Base-by-base conservation (phyloP, 2,797 vertebrate genomes). In the Scleropages formosus region DNA sequence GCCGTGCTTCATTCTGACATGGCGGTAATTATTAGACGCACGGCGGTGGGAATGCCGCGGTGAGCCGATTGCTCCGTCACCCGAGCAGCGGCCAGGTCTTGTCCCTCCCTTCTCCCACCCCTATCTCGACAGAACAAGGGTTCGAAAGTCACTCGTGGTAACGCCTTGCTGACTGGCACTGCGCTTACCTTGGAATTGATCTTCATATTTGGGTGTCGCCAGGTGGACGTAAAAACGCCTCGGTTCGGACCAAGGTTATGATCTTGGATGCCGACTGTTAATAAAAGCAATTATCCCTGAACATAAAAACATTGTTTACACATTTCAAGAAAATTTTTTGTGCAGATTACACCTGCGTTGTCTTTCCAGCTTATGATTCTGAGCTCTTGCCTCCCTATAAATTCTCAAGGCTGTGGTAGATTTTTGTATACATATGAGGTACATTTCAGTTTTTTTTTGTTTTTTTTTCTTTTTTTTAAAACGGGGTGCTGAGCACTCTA, bases 401-500 rank as follows among this genome's bases (percentile, higher is more conserved):
- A 70, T 69, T 78, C 31, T 73, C 61, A 65, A 16, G 51, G 78
- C 73, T 61, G 68, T 79, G 77, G 46, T 78, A 47, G 53, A 70
- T 75, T 77, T 71, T 78, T 72, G 1, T 60, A 44, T 66, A 76
- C 73, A 66, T 82, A 31, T 78, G 64, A 84, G 74, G 77, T 73
- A 80, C 80, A 78, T 71, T 72, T 24, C 75, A 2, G 31, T 75
- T 78, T 83, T 82, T 77, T 65, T n/a, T n/a, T n/a, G 31, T 75
- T 78, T 83, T 82, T 77, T 65, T n/a, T n/a, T n/a, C n/a, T n/a
- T n/a, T 77, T 51, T 77, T 72, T 80, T 53, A 78, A 81, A 83
- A 79, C 58, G 82, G 77, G 85, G 90, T 91, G 92, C 82, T 91
- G 91, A 89, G 91, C 90, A 85, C 81, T 84, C 78, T 74, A 63